Percentiles rank a stretch among this genome's conserved stretches.
phyloP scores from a whole-genome alignment of 2,888 invertebrate genomes.

The Scelioninae gen. 1 region DNA sequence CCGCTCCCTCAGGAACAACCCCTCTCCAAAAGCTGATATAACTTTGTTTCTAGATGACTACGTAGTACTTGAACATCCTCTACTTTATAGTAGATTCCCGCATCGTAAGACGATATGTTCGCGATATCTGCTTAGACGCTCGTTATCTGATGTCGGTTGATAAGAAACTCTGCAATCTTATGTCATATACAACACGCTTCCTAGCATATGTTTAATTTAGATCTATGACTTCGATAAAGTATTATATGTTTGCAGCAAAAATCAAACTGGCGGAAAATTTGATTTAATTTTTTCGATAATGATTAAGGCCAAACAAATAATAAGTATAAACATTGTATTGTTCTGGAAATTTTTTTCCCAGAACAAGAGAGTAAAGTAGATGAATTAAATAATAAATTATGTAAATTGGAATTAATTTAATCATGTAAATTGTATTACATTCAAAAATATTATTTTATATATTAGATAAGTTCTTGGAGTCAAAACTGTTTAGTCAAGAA shows the following conservation, averaged over 20 bases:
- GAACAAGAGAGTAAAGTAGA: too few species aligned
- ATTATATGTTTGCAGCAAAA: conserved; percentile 10
- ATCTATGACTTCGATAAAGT: conserved; percentile 25
- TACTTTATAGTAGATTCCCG: conserved; percentile 70
- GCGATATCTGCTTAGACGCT: conserved; percentile 67
- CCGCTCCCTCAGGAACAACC: conserved; percentile 82
- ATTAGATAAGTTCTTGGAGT: too few species aligned
- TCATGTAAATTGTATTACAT: too few species aligned
- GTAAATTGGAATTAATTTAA: too few species aligned
- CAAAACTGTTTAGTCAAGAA: too few species aligned
- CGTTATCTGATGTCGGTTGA: conserved; percentile 64
- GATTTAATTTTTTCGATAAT: neutral
- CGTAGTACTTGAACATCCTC: conserved; percentile 77
- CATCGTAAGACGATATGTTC: conserved; percentile 71
- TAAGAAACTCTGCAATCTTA: conserved; percentile 56
- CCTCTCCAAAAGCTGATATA: conserved; percentile 81
- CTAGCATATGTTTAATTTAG: conserved; percentile 43
- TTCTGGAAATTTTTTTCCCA: neutral
- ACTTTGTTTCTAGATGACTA: conserved; percentile 83
- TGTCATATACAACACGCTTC: conserved; percentile 26
- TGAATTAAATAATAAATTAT: too few species aligned
- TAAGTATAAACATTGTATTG: too few species aligned
- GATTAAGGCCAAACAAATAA: neutral
- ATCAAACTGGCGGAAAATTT: neutral
- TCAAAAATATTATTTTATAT: too few species aligned